Evolutionary conservation across 2,797 vertebrate genomes (phyloP), one percentile per base, ranked within the genome.

Genomic region (Chelidonichthys spinosus): DNA sequence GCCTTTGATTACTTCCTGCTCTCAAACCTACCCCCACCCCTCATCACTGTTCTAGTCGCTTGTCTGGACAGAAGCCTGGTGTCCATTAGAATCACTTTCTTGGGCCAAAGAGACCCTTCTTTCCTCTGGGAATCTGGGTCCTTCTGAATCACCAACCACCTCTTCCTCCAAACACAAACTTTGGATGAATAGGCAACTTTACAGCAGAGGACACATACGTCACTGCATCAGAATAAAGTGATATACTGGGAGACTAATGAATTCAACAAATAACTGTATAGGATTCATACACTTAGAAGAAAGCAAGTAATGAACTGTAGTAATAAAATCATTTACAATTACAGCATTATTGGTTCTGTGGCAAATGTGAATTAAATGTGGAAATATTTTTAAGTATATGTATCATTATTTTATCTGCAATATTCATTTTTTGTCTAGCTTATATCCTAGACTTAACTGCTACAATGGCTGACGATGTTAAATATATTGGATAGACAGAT

Each of bases 1-100:
- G 84, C 79, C 86, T 93, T 91, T 93, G 87, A 94, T 93, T 92
- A 91, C 82, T 78, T 78, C 67, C 70, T 17, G 17, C 55, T 74
- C 77, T 63, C 13, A 15, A 15, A 46, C 55, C 54, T 36, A 6
- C 69, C 74, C 47, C 50, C 36, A 7, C 25, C 53, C 49, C 32
- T 63, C 71, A 14, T 64, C 69, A 46, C 74, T 47, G 53, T 62
- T 76, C 69, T 73, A 63, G 76, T 67, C 15, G 53, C 68, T 11
- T 4, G 32, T 61, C 79, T 92, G 91, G 89, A 92, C 87, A 67
- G 67, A 79, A 92, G 92, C 90, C 91, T 90, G 83, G 78, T 81
- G 79, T 89, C 87, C 87, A 91, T 93, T 91, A 92, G 83, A 88
- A 87, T 89, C 85, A 84, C 70, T 63, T 53, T 84, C 53, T 63